Conservation (phyloP, 2,797 vertebrate species). For the Gymnoscopelus microlampas region DNA sequence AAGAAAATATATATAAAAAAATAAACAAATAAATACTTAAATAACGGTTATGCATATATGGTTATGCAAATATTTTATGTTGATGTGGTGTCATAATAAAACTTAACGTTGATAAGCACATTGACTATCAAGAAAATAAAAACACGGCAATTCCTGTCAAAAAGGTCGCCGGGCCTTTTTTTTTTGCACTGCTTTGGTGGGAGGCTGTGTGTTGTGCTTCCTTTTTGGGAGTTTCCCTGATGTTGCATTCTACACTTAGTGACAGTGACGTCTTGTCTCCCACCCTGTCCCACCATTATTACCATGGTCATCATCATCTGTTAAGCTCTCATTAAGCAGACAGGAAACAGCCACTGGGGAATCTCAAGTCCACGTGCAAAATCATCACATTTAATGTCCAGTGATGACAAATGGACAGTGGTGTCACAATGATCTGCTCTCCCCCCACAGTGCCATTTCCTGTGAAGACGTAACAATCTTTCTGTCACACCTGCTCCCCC, state of each 20-base stretch:
- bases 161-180: no score
- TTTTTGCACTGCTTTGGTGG: conserved; percentile 13
- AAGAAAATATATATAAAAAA: no score
- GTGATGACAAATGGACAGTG: conserved; percentile 6
- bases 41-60: no score
- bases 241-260: conserved; percentile 18
- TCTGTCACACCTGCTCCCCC: conserved; percentile 21
- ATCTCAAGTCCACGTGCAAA: background rate
- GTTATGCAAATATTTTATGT: no score
- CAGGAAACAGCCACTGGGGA: conserved; percentile 42
- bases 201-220: conserved; percentile 6
- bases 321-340: background rate
- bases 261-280: conserved; percentile 30
- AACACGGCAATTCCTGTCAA: no score
- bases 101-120: no score
- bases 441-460: background rate
- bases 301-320: background rate
- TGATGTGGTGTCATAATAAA: no score
- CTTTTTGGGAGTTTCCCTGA: conserved; percentile 9
- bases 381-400: conserved; percentile 8
- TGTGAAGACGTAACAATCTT: background rate
- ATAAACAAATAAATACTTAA: no score
- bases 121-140: no score
- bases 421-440: background rate
- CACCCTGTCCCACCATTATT: conserved; percentile 21